Evolutionary conservation across 2,113 vertebrate genomes (phyloP), one percentile per base, ranked within the genome.

Genomic region (Sapayoa aenigma): DNA sequence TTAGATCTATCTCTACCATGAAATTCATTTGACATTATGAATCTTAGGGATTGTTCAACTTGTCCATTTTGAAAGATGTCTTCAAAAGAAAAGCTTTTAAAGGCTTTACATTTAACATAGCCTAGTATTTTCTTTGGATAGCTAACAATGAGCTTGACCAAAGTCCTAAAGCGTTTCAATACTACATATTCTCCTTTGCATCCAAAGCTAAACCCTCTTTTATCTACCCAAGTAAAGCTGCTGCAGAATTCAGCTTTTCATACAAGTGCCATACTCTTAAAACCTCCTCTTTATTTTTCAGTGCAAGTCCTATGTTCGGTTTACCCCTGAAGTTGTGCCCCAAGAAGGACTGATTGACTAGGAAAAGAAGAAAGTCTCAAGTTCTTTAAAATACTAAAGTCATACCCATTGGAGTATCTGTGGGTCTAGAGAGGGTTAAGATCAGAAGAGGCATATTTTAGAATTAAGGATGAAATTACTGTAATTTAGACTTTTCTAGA

Each of bases 1-100:
- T 97, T 96, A 98, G 96, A 98, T 98, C 97, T 97, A 81, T 82
- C 78, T 93, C 69, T 95, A 97, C 97, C 98, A 97, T 98, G 97
- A 98, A 98, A 98, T 98, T 91, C 8, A 95, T 95, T 91, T 98
- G 98, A 97, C 97, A 93, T 98, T 97, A 97, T 97, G 96, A 97
- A 98, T 96, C 91, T 97, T 97, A 94, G 17, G 73, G 91, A 96
- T 95, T 87, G 81, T 95, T 97, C 95, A 95, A 96, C 75, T 59
- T 92, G 90, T 69, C 62, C 81, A 89, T 94, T 97, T 98, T 97
- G 96, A 98, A 97, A 97, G 85, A 78, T 94, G 71, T 97, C 92
- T 97, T 97, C 95, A 97, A 98, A 97, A 97, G 94, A 85, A 87
- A 94, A 94, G 67, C 77, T 97, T 96, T 97, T 93, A 77, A 72